Percentiles rank a stretch among this genome's conserved stretches.
Evolutionary conservation across 2,888 invertebrate species (phyloP).

Genomic region (Ganaspis brasiliensis): DNA sequence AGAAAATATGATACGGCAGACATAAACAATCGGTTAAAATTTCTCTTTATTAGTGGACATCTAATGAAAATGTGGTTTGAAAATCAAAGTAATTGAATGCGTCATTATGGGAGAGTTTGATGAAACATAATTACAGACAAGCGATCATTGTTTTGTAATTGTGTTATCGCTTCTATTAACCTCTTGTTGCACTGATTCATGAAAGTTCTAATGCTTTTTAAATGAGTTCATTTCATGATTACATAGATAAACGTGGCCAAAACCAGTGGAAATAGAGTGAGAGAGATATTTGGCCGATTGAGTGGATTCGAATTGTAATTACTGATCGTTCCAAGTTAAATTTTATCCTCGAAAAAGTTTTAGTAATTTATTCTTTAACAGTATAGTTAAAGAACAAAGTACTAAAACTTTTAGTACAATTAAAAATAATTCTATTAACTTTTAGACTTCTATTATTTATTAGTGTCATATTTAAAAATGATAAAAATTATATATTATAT

Average conservation of each 20-base stretch:
- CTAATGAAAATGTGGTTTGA: constrained; percentile 2
- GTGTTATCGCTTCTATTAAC: constrained; percentile 1
- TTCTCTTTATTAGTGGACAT: background rate
- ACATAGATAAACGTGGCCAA: background rate
- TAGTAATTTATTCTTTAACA: too few species aligned
- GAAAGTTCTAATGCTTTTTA: constrained; percentile 10
- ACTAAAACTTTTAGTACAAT: too few species aligned
- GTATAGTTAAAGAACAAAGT: too few species aligned
- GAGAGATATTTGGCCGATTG: constrained; percentile 1
- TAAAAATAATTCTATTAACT: too few species aligned
- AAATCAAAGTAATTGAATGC: constrained; percentile 21
- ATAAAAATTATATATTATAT: too few species aligned
- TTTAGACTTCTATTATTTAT: too few species aligned
- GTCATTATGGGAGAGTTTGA: background rate
- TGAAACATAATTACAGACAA: constrained; percentile 23
- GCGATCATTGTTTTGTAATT: constrained; percentile 15
- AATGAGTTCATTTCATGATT: constrained; percentile 21
- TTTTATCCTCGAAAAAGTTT: too few species aligned
- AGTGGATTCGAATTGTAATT: background rate
- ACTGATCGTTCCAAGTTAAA: too few species aligned
- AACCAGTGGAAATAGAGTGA: background rate
- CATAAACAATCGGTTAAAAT: background rate
- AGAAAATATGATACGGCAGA: background rate
- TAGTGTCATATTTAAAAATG: too few species aligned
- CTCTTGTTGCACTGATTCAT: background rate